Evolutionary conservation across 1,140 invertebrate species (phyloP).

Genomic region (Drosophila serrata): DNA sequence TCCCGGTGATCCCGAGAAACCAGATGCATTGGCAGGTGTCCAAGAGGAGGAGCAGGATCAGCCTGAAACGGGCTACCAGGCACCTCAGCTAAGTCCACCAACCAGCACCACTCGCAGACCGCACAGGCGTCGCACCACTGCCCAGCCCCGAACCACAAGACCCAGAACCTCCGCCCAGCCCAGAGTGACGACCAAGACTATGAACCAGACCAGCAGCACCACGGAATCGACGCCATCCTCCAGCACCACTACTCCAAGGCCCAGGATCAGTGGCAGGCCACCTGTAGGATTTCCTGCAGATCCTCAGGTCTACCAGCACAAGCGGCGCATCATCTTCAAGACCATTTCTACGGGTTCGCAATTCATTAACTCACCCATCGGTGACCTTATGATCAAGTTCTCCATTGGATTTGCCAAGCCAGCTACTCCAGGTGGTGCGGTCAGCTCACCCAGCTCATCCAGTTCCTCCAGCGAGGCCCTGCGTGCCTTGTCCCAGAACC

Average conservation of each 20-base stretch:
- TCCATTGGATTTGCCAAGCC: constrained; percentile 77
- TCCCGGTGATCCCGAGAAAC: constrained; percentile 44
- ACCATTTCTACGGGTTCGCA: constrained; percentile 78
- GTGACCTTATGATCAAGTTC: constrained; percentile 79
- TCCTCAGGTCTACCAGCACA: constrained; percentile 68
- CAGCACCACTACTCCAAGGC: constrained; percentile 16
- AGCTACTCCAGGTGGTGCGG: background rate
- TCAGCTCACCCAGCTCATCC: background rate
- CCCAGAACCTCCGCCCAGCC: constrained; percentile 7
- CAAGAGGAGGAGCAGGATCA: constrained; percentile 45
- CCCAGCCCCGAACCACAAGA: constrained; percentile 50
- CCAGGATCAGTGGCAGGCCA: constrained; percentile 12
- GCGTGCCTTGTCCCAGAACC: constrained; percentile 55
- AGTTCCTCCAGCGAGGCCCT: constrained; percentile 49
- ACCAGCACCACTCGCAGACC: constrained; percentile 20
- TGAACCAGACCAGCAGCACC: constrained; percentile 30
- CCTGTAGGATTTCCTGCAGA: constrained; percentile 32
- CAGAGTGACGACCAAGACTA: constrained; percentile 8
- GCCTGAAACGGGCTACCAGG: constrained; percentile 34
- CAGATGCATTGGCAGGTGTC: constrained; percentile 34
- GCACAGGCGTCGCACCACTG: constrained; percentile 34
- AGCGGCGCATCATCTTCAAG: constrained; percentile 75
- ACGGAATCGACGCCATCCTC: constrained; percentile 16
- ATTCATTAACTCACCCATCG: constrained; percentile 74
- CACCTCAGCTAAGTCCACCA: constrained; percentile 13